Base-by-base conservation (phyloP, 2,888 invertebrate species). In the Hypercompe scribonia region DNA sequence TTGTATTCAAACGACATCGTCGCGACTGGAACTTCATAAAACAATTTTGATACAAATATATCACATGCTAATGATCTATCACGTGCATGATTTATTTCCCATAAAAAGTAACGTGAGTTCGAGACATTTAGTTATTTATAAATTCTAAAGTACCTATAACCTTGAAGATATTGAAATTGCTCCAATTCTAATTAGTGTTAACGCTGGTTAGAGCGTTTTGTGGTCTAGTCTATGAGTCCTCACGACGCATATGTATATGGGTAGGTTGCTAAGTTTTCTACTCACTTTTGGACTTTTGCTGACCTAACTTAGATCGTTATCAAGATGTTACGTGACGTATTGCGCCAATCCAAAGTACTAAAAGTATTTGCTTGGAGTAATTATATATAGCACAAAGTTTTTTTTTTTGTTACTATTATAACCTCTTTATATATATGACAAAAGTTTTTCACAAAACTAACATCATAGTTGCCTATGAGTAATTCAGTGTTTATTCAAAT, bases 391-490 rank as follows among this genome's bases (percentile, higher is more conserved):
- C 15, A 3, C 18, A 18, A 42, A 46, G 46, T 46, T 15, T 58
- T 13, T 13, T 3, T 28, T 58, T 13, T 11, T 58, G 3, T 28
- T 31, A 15, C 11, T n/a, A n/a, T n/a, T n/a, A n/a, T n/a, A n/a
- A n/a, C n/a, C n/a, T n/a, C n/a, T n/a, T n/a, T n/a, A n/a, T n/a
- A n/a, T n/a, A n/a, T n/a, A n/a, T n/a, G 54, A 68, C 74, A 67
- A 74, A 79, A 65, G 66, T 68, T 71, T 73, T 72, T 21, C 70
- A 76, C 64, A 75, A 82, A 81, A 82, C 85, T 81, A 82, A 85
- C 77, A 86, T 84, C 74, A 74, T 80, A 13, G 1, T 58, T 58
- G 5, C 54, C 18, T 2, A 61, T 31, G 2, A 72, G 76, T 50
- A 73, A 33, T 77, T 81, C 79, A 73, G 75, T 78, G 68, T 75